phyloP scores from a whole-genome alignment of 1,140 invertebrate genomes.

The Bombyx mori region DNA sequence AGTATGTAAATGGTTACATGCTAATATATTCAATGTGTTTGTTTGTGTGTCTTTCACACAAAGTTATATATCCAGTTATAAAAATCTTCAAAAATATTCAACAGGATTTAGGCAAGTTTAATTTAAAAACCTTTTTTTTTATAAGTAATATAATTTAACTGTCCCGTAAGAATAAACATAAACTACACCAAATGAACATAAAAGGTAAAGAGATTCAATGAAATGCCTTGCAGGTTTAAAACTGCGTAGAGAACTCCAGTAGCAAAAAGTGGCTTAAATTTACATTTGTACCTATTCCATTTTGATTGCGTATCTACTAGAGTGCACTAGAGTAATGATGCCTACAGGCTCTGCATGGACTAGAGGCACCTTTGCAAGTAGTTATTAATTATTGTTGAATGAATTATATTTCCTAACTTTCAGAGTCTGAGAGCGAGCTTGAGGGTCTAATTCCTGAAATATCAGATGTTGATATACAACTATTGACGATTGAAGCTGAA shows the following conservation, averaged over 20 bases:
- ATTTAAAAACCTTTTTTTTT: background rate
- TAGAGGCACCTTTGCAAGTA: background rate
- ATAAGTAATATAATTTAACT: too few relatives aligned
- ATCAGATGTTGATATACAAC: slow-evolving; percentile 47
- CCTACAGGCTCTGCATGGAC: background rate
- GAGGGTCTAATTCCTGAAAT: slow-evolving; percentile 54
- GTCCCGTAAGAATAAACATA: too few relatives aligned
- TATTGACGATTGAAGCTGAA: slow-evolving; percentile 52
- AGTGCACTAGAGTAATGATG: background rate
- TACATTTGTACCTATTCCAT: background rate
- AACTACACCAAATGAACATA: too few relatives aligned
- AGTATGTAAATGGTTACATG: slow-evolving; percentile 47
- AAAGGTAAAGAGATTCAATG: too few relatives aligned
- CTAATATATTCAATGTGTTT: slow-evolving; percentile 40
- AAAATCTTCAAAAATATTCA: slow-evolving; percentile 40
- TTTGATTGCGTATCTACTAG: background rate
- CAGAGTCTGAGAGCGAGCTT: slow-evolving; percentile 55
- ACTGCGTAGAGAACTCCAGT: too few relatives aligned
- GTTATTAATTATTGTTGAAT: background rate
- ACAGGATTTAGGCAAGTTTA: slow-evolving; percentile 45
- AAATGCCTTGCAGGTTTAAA: too few relatives aligned
- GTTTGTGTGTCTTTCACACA: slow-evolving; percentile 32
- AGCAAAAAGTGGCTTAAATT: too few relatives aligned
- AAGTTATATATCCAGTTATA: slow-evolving; percentile 35
- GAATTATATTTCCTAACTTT: slow-evolving; percentile 9